phyloP scores from a whole-genome alignment of 1,140 invertebrate genomes.

The Achatina immaculata region DNA sequence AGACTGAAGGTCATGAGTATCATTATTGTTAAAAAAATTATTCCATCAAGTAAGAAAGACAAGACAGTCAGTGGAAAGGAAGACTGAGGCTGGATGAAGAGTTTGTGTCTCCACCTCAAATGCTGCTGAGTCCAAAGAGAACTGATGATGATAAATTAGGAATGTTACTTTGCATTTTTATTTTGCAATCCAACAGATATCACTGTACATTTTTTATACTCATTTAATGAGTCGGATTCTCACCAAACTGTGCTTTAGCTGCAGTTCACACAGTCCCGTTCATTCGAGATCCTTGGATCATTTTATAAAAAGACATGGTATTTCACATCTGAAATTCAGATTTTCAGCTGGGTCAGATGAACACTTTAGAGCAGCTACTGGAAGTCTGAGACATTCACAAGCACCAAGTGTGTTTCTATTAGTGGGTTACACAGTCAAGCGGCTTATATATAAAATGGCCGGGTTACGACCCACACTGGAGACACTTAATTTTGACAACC shows the following conservation, averaged over 20 bases:
- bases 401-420: neutral
- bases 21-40: too few species aligned
- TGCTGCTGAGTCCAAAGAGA: too few species aligned
- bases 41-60: too few species aligned
- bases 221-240: neutral
- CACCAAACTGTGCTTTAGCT: neutral
- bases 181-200: too few species aligned
- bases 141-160: too few species aligned
- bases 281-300: neutral
- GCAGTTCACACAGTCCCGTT: neutral
- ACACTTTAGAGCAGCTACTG: neutral
- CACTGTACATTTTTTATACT: too few species aligned
- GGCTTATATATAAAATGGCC: constrained; percentile 49
- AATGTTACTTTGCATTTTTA: too few species aligned
- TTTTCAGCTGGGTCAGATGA: neutral
- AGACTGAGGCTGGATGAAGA: too few species aligned
- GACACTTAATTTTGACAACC: constrained; percentile 69
- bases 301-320: neutral
- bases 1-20: too few species aligned
- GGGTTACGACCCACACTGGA: constrained; percentile 53
- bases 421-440: constrained; percentile 2
- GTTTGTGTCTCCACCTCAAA: too few species aligned
- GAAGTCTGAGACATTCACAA: neutral
- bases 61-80: too few species aligned
- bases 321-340: neutral